phyloP scores from a whole-genome alignment of 2,888 invertebrate species.

The Cheilosia impressa region DNA sequence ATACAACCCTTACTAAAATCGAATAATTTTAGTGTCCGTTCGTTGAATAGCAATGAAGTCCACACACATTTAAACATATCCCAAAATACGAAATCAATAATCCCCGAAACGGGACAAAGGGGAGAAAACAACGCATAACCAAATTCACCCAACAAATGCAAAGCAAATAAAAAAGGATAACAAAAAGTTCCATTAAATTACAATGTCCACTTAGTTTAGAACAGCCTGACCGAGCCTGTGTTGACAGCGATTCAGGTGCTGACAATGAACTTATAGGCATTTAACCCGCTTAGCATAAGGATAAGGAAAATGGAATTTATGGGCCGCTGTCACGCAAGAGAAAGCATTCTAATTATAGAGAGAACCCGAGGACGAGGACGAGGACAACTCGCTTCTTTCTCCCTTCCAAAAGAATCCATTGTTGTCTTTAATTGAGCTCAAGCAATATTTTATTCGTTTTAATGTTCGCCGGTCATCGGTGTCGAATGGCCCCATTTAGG shows the following conservation, averaged over 20 bases:
- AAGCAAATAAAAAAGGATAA: conserved; percentile 21
- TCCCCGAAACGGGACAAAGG: neutral
- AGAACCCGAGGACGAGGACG: no score
- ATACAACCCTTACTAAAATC: neutral
- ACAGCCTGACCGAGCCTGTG: conserved; percentile 11
- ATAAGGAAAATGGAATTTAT: conserved; percentile 64
- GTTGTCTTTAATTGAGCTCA: conserved; percentile 51
- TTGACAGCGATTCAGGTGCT: conserved; percentile 69
- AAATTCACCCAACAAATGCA: conserved; percentile 2
- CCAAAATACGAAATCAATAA: conserved; percentile 31
- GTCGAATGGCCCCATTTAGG: conserved; percentile 45
- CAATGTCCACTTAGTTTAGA: conserved; percentile 52
- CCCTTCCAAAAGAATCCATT: conserved; percentile 21
- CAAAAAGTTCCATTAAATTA: conserved; percentile 54
- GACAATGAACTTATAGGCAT: conserved; percentile 69
- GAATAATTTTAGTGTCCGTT: neutral
- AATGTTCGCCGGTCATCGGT: conserved; percentile 56
- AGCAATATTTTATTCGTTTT: conserved; percentile 54
- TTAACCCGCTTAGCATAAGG: conserved; percentile 63
- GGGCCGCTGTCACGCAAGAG: conserved; percentile 54
- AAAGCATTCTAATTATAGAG: conserved; percentile 30
- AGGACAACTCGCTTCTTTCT: neutral
- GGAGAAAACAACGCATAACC: neutral
- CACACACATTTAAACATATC: conserved; percentile 7
- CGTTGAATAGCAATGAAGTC: neutral